Evolutionary conservation across 2,888 invertebrate genomes (phyloP), one percentile per base, ranked within the genome.

Genomic region (Auanema freiburgensis): DNA sequence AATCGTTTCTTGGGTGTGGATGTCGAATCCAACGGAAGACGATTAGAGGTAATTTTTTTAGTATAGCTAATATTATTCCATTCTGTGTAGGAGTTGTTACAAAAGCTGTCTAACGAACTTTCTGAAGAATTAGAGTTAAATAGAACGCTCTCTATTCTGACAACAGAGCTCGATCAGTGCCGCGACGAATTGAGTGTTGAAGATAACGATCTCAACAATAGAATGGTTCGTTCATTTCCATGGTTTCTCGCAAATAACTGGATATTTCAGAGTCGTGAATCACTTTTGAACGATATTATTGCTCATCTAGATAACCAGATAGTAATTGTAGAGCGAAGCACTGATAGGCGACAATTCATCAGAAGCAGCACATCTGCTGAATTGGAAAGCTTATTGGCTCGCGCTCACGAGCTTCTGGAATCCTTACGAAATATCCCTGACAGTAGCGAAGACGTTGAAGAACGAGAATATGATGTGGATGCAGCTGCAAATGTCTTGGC

Each of bases 401-500:
- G 65, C 55, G 73, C 73, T 5, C 60, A 63, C 55, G 64, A 66
- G 33, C 67, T 73, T 49, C 57, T 73, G 21, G 61, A 65, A 41
- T 59, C 66, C 49, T 61, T 59, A 2, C 23, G 57, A 10, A 52
- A 57, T 23, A 50, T 63, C 21, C 58, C 54, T 14, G 58, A 59
- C 16, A 40, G 50, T 1, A 59, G 60, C 58, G 69, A 63, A 44
- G 63, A 65, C 51, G 67, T 65, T 18, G 65, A 67, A 6, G 70
- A 67, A 10, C 73, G 73, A 56, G 66, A 69, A 64, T 67, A 71
- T 60, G 77, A 82, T 63, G 67, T 78, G 44, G 78, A 78, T 60
- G 79, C 80, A 50, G 78, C 82, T 12, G 79, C 82, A n/a, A 76
- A 80, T 59, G 67, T 81, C 40, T 68, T 81, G 21, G 79, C 81